Evolutionary conservation across 2,797 vertebrate species (phyloP), one percentile per base, ranked within the genome.

Genomic region (Ispidina picta): DNA sequence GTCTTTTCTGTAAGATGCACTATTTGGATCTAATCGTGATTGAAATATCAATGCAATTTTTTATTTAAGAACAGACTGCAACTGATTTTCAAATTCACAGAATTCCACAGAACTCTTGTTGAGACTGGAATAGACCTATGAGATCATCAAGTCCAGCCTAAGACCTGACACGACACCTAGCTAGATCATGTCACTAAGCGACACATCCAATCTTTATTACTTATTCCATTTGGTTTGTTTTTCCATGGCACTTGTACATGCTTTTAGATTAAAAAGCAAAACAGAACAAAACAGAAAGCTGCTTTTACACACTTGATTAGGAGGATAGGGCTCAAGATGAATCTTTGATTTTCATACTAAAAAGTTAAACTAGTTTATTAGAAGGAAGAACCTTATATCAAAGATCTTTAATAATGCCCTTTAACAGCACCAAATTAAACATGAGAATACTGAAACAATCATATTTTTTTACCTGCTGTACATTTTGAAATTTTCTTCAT

Each of bases 401-500:
- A 33, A 80, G 75, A 85, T 92, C 73, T 93, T 81, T 86, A 90
- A 75, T 85, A 94, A 88, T 89, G 58, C 29, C 88, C 73, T 82
- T 77, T 88, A 95, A 44, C 54, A 73, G 19, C 59, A 54, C 92
- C 41, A 89, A 96, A 96, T 97, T 95, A 96, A 94, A 92, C 89
- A 92, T 92, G 78, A 39, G 95, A 92, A 95, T 88, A 90, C 41
- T 83, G 69, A 88, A 92, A 93, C 63, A 94, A 81, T 55, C 48
- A 39, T 83, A 89, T 90, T 74, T 92, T 54, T 92, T 96, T 92
- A 92, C 78, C 59, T 90, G 79, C 65, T 88, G 43, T 92, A 96
- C 37, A 78, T 91, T 94, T 92, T 94, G 33, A 96, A 93, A 91
- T 94, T 92, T 29, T 94, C 90, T 96, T 95, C 90, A 92, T 89